Conservation (phyloP, 2,888 invertebrate genomes). For the Crocallis elinguaria region DNA sequence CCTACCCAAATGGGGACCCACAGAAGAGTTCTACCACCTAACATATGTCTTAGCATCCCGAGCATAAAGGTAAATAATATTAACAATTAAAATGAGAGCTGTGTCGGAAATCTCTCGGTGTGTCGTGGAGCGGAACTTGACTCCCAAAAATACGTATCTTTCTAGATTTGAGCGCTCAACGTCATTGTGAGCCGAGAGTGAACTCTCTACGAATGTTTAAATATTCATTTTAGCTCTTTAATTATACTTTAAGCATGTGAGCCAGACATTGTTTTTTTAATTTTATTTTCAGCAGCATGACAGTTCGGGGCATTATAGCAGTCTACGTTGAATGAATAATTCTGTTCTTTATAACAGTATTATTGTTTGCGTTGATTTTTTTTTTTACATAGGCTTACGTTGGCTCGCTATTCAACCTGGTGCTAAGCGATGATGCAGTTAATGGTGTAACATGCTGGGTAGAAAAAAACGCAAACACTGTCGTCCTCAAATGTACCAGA, state of each 20-base stretch:
- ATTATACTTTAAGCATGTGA: conserved; percentile 81
- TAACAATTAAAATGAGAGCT: background rate
- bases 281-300: conserved; percentile 41
- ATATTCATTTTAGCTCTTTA: conserved; percentile 83
- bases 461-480: no score
- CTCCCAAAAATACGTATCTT: conserved; percentile 79
- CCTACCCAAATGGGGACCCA: no score
- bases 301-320: background rate
- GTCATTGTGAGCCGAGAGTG: conserved; percentile 74
- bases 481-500: no score
- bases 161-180: conserved; percentile 75
- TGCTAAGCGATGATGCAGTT: no score
- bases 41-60: no score
- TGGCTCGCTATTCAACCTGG: no score
- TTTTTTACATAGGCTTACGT: no score
- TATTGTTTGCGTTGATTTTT: no score
- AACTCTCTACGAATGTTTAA: conserved; percentile 75
- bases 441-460: no score
- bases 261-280: conserved; percentile 62
- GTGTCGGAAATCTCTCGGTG: conserved; percentile 48
- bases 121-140: conserved; percentile 54
- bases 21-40: no score
- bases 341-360: no score
- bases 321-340: background rate
- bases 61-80: background rate